These are phyloP conservation scores for Drosophila watanabei DNA, from an alignment of 1,140 invertebrate species.

Conservation along the genomic window DNA sequence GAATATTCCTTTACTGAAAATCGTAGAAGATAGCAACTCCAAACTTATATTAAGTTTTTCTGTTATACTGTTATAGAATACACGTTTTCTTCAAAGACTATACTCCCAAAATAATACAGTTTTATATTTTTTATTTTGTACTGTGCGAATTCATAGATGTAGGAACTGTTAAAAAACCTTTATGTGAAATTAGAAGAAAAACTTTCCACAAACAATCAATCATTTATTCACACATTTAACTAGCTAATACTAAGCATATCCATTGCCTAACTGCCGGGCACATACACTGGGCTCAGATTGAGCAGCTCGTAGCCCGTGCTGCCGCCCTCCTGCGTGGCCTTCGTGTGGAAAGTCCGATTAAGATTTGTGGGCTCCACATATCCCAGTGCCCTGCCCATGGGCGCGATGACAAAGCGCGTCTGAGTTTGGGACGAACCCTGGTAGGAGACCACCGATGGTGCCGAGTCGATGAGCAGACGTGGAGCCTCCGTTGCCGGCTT, in stretches of 20 bases:
- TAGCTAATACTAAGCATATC: slow-evolving; percentile 10
- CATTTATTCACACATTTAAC: slow-evolving; percentile 39
- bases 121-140: not conserved
- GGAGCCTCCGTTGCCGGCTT: slow-evolving; percentile 42
- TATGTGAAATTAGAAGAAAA: no score
- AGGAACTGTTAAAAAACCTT: no score
- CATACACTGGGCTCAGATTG: slow-evolving; percentile 73
- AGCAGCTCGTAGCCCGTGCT: slow-evolving; percentile 56
- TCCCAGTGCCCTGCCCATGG: slow-evolving; percentile 75
- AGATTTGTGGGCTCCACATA: slow-evolving; percentile 81
- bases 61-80: not conserved
- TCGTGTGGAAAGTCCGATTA: slow-evolving; percentile 71
- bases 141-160: not conserved
- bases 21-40: no score
- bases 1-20: not conserved
- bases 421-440: slow-evolving; percentile 78
- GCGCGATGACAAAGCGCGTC: slow-evolving; percentile 77
- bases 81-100: not conserved
- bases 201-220: not conserved
- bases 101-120: not conserved
- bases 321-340: slow-evolving; percentile 32
- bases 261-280: slow-evolving; percentile 56
- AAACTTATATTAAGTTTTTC: no score
- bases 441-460: slow-evolving; percentile 79
- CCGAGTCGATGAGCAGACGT: slow-evolving; percentile 70